Percentiles rank a stretch among this genome's conserved stretches.
These are phyloP conservation scores for Cerastoderma edule DNA, from an alignment of 2,888 invertebrate genomes.

Conservation along the genomic window DNA sequence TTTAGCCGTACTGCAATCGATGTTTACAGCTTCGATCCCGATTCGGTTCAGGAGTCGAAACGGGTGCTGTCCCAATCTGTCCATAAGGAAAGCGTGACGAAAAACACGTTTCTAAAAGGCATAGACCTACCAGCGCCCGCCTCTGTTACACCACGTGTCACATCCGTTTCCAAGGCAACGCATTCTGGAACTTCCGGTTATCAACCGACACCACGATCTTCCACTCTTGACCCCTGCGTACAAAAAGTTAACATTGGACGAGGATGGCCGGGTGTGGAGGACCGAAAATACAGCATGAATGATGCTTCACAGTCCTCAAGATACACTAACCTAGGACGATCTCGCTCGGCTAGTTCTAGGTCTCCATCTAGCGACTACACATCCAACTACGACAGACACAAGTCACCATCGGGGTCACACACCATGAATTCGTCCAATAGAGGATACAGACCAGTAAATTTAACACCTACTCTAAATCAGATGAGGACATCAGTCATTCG, in stretches of 20 bases:
- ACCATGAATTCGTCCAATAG: not conserved
- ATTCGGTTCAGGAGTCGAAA: slow-evolving; percentile 21
- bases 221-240: not conserved
- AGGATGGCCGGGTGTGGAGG: not conserved
- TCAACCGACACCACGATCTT: not conserved
- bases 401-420: not conserved
- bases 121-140: slow-evolving; percentile 22
- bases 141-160: not conserved
- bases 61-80: not conserved
- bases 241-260: not conserved
- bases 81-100: slow-evolving; percentile 32
- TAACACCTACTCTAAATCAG: slow-evolving; percentile 14
- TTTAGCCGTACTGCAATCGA: slow-evolving; percentile 43
- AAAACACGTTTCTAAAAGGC: slow-evolving; percentile 43
- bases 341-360: not conserved
- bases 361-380: not conserved
- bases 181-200: too few species aligned
- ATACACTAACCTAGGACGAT: not conserved
- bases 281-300: not conserved
- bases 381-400: not conserved
- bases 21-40: slow-evolving; percentile 52
- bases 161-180: too few species aligned
- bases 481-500: slow-evolving; percentile 12
- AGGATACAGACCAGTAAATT: not conserved
- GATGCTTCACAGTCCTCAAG: not conserved